phyloP scores from a whole-genome alignment of 1,140 invertebrate species.

The Zaprionus africanus region DNA sequence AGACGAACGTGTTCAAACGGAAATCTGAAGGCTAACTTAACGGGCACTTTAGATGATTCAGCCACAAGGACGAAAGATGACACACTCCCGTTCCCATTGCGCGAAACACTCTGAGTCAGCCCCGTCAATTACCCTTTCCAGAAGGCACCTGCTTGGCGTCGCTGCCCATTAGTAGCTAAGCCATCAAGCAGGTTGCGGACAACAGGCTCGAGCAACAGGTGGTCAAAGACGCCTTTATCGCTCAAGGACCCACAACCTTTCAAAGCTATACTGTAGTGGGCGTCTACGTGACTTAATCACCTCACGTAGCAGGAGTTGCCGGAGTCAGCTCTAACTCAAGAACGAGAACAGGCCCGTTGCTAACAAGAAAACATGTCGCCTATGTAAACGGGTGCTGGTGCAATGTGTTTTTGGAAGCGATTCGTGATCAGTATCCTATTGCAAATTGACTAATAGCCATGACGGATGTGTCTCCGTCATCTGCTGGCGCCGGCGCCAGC shows the following conservation, averaged over 20 bases:
- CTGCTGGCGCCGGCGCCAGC: constrained; percentile 38
- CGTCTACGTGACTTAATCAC: constrained; percentile 75
- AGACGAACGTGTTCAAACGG: constrained; percentile 61
- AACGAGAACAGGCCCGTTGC: constrained; percentile 5
- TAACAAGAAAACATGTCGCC: constrained; percentile 10
- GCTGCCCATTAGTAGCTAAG: constrained; percentile 45
- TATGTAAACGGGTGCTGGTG: constrained; percentile 13
- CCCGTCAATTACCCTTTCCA: constrained; percentile 57
- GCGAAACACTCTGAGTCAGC: constrained; percentile 37
- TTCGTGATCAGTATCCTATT: neutral
- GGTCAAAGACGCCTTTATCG: constrained; percentile 3
- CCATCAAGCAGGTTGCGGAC: constrained; percentile 14
- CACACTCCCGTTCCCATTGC: constrained; percentile 8
- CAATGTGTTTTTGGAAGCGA: constrained; percentile 54
- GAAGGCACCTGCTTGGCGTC: constrained; percentile 34
- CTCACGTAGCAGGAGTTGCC: constrained; percentile 44
- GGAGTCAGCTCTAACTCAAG: constrained; percentile 11
- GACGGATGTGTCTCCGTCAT: constrained; percentile 76
- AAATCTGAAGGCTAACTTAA: constrained; percentile 51
- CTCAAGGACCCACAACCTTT: neutral
- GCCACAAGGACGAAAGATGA: constrained; percentile 22
- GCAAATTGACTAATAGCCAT: constrained; percentile 48
- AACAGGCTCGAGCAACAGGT: constrained; percentile 58
- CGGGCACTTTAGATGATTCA: neutral
- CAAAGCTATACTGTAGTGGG: constrained; percentile 48